A percentile compares a stretch with the other conserved stretches of the same genome.
Evolutionary conservation across 1,140 invertebrate species (phyloP).

Genomic region (Anastrepha obliqua): DNA sequence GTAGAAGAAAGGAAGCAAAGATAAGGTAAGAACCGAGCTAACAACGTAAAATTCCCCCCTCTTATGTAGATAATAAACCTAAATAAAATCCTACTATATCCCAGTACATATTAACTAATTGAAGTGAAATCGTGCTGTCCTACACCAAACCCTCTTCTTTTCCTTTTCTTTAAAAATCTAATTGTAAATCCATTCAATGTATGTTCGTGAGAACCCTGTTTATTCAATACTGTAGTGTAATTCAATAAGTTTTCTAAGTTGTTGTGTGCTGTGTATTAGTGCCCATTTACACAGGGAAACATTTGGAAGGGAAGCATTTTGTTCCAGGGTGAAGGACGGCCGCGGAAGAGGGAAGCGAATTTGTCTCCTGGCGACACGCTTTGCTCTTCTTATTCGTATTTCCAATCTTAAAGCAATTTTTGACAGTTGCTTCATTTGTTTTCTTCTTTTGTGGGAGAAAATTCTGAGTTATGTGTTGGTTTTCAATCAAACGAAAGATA

Average conservation of each 20-base stretch:
- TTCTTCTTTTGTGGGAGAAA: too few species aligned
- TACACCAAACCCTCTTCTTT: neutral
- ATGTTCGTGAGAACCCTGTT: neutral
- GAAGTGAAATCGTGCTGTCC: neutral
- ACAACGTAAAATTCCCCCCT: neutral
- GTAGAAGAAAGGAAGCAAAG: slow-evolving; percentile 88
- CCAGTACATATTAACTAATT: neutral
- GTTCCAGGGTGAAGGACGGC: too few species aligned
- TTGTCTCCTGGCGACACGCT: too few species aligned
- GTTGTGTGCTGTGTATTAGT: neutral
- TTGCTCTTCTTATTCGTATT: too few species aligned
- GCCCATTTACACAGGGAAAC: too few species aligned
- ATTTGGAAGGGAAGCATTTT: too few species aligned
- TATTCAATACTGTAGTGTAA: neutral
- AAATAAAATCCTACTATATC: neutral
- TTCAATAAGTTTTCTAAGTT: neutral
- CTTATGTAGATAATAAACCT: slow-evolving; percentile 9
- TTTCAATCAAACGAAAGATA: too few species aligned
- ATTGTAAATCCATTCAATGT: slow-evolving; percentile 9
- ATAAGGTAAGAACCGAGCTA: slow-evolving; percentile 80
- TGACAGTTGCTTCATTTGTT: too few species aligned
- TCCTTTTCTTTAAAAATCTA: neutral
- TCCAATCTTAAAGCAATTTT: too few species aligned
- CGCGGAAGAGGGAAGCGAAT: too few species aligned
- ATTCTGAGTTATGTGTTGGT: too few species aligned